phyloP scores from a whole-genome alignment of 1,140 invertebrate genomes.

The Kradibia gibbosae region DNA sequence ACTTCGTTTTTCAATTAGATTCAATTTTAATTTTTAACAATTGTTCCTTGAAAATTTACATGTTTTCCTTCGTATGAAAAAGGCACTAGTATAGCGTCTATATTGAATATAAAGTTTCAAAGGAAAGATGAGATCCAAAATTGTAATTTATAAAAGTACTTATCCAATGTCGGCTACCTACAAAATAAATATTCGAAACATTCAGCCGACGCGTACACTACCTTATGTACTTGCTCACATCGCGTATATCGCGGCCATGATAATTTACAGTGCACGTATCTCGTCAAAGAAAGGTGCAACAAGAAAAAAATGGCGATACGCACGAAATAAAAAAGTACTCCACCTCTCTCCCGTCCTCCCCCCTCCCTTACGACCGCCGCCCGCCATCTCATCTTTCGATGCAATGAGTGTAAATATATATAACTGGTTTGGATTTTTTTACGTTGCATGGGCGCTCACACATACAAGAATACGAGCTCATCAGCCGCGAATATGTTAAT shows the following conservation, averaged over 20 bases:
- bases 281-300: conserved; percentile 25
- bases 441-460: not conserved
- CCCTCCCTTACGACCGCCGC: not conserved
- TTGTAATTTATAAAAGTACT: not conserved
- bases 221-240: not conserved
- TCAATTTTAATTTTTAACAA: too few species aligned
- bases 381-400: not conserved
- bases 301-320: conserved; percentile 14
- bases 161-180: not conserved
- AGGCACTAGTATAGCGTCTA: not conserved
- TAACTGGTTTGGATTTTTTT: conserved; percentile 43
- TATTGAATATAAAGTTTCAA: not conserved
- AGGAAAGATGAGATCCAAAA: not conserved
- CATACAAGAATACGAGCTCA: not conserved
- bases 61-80: not conserved
- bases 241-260: not conserved
- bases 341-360: not conserved
- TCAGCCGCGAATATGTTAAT: conserved; percentile 49
- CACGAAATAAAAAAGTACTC: conserved; percentile 14
- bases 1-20: too few species aligned
- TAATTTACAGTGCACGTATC: not conserved
- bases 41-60: too few species aligned
- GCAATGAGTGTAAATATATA: conserved; percentile 26
- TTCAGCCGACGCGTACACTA: not conserved
- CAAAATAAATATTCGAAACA: not conserved